phyloP scores from a whole-genome alignment of 2,113 vertebrate species.

The Passer montanus region DNA sequence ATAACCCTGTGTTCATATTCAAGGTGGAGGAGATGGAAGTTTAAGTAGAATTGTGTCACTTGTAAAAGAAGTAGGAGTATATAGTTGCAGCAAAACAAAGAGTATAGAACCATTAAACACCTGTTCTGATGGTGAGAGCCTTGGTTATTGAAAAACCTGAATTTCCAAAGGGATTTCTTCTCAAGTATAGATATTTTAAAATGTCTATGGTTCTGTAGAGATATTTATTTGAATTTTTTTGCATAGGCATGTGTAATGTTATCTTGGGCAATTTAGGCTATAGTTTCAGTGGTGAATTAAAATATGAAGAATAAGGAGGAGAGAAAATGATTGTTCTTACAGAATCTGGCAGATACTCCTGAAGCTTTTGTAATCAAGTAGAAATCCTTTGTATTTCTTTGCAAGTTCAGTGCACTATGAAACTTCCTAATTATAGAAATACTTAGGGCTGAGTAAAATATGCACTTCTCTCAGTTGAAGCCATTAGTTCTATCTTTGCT shows the following conservation, averaged over 20 bases:
- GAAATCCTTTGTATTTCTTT: neutral
- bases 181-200: neutral
- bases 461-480: neutral
- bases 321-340: neutral
- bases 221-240: neutral
- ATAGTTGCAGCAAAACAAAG: neutral
- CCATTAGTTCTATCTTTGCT: neutral
- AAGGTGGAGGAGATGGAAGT: neutral
- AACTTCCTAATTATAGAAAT: neutral
- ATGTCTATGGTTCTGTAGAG: neutral
- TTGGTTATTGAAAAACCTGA: neutral
- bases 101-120: fast-evolving
- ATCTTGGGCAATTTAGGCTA: neutral
- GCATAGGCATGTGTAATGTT: neutral
- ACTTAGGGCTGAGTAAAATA: neutral
- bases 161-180: neutral
- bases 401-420: neutral
- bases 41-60: neutral
- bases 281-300: neutral
- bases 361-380: neutral
- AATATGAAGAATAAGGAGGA: neutral
- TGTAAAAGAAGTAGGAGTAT: neutral
- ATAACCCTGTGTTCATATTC: neutral
- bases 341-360: neutral
- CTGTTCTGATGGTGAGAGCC: neutral